Conservation (phyloP, 2,113 vertebrate genomes). For the Hippocampus zosterae region DNA sequence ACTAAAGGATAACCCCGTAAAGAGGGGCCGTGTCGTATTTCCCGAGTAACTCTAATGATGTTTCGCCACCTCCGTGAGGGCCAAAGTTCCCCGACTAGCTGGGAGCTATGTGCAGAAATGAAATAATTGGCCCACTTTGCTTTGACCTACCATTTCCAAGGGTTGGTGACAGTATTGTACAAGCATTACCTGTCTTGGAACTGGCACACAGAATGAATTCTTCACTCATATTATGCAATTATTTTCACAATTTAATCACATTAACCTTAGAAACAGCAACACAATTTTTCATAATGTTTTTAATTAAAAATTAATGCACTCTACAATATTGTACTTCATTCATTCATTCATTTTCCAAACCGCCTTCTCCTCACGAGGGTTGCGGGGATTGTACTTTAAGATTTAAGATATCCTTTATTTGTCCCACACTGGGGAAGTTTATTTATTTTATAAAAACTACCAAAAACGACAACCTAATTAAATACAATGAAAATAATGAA, state of each 20-base stretch:
- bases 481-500: neutral
- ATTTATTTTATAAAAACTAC: neutral
- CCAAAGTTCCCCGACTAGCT: constrained; percentile 1
- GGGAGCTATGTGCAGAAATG: neutral
- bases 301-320: neutral
- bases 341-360: no score
- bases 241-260: neutral
- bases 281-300: neutral
- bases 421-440: no score
- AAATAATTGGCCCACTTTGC: constrained; percentile 3
- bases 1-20: constrained; percentile 29
- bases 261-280: neutral
- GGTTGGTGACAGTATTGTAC: neutral
- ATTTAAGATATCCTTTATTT: no score
- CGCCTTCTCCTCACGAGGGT: no score
- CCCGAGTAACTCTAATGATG: constrained; percentile 28
- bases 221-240: neutral
- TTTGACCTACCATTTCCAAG: neutral
- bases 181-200: neutral
- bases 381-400: neutral
- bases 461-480: neutral
- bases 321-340: no score
- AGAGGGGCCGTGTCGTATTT: neutral
- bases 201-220: neutral
- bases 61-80: constrained; percentile 7